Percentiles rank a stretch among this genome's conserved stretches.
Evolutionary conservation across 2,113 vertebrate genomes (phyloP).

Genomic region (Isichthys henryi): DNA sequence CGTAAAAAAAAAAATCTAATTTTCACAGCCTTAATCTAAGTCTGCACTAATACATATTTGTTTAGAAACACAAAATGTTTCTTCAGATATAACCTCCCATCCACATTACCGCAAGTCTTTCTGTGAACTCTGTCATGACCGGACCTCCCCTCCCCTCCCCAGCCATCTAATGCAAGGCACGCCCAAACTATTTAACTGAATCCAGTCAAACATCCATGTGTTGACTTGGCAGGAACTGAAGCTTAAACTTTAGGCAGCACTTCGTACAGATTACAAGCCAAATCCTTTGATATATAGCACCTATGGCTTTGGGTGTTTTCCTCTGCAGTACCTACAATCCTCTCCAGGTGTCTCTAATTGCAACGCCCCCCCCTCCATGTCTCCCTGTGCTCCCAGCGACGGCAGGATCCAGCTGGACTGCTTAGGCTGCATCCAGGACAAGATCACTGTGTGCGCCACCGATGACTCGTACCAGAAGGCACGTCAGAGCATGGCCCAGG

Average conservation of each 20-base stretch:
- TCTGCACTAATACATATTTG: too few relatives aligned
- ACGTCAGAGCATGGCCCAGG: constrained; percentile 89
- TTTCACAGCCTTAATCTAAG: too few relatives aligned
- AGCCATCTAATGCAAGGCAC: not conserved
- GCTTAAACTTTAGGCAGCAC: not conserved
- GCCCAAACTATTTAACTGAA: not conserved
- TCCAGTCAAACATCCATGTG: constrained; percentile 23
- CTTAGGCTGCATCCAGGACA: constrained; percentile 92
- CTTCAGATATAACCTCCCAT: too few relatives aligned
- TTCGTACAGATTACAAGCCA: not conserved
- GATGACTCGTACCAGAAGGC: constrained; percentile 98
- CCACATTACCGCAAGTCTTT: too few relatives aligned
- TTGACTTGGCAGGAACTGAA: not conserved
- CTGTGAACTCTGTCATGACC: too few relatives aligned
- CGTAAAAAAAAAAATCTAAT: too few relatives aligned
- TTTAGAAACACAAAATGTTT: too few relatives aligned
- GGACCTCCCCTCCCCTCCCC: not conserved
- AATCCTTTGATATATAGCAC: too few relatives aligned
- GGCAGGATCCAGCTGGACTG: constrained; percentile 88
- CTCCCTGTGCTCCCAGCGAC: constrained; percentile 54
- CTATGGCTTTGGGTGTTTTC: not conserved
- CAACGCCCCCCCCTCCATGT: not conserved
- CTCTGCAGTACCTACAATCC: constrained; percentile 25
- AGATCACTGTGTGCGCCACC: constrained; percentile 92
- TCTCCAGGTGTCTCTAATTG: not conserved